These are phyloP conservation scores for Ardeotis arabs DNA, from an alignment of 2,113 vertebrate genomes.

Conservation along the genomic window DNA sequence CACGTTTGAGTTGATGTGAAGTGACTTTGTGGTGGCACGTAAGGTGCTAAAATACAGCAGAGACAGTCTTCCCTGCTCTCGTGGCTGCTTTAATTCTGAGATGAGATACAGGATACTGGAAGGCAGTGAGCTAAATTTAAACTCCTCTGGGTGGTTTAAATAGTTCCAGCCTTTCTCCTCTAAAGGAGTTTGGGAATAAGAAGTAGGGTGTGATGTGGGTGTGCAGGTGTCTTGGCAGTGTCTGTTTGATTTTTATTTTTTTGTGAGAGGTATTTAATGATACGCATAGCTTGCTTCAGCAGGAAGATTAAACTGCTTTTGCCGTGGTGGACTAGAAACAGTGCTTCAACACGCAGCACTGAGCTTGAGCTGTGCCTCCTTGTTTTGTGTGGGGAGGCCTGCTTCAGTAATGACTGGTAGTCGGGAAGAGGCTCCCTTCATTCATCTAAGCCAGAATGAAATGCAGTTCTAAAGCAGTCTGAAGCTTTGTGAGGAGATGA, in stretches of 20 bases:
- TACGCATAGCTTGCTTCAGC: not conserved
- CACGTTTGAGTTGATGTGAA: fast-evolving
- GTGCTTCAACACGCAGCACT: no score
- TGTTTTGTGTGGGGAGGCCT: not conserved
- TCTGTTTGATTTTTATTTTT: not conserved
- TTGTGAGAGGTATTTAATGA: not conserved
- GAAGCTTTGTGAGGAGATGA: not conserved
- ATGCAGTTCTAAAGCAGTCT: not conserved
- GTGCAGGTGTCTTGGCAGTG: not conserved
- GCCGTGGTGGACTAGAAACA: not conserved
- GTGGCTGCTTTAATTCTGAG: not conserved
- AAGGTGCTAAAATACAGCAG: not conserved
- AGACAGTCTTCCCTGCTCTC: not conserved
- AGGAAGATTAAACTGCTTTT: not conserved
- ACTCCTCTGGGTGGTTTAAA: not conserved
- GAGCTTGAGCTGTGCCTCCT: no score
- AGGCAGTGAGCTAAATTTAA: not conserved
- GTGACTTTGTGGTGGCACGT: not conserved
- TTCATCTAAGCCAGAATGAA: not conserved
- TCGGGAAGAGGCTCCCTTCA: not conserved
- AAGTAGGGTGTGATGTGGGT: not conserved
- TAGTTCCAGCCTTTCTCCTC: not conserved
- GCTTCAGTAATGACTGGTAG: not conserved
- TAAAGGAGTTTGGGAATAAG: not conserved
- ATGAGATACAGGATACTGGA: not conserved